These are phyloP conservation scores for Erpobdella octoculata DNA, from an alignment of 2,888 invertebrate species.

Conservation along the genomic window DNA sequence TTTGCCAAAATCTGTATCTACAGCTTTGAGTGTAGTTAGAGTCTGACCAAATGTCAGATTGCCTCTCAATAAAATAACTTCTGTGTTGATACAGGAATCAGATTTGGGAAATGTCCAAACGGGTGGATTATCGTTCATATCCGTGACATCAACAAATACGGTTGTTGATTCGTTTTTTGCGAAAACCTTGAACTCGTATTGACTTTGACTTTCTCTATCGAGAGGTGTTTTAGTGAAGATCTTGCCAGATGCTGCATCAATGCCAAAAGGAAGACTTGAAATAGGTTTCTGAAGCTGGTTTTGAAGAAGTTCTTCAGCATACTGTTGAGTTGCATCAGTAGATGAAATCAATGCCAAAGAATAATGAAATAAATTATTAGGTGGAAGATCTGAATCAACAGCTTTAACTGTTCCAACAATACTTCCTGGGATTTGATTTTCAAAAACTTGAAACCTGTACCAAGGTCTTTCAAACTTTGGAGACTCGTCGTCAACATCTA, in stretches of 20 bases:
- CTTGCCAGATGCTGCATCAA: constrained; percentile 7
- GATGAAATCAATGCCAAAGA: background rate
- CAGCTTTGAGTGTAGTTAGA: background rate
- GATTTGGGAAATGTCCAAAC: background rate
- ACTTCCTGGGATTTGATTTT: constrained; percentile 7
- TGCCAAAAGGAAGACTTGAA: constrained; percentile 4
- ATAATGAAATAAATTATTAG: constrained; percentile 7
- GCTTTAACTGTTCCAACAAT: constrained; percentile 17
- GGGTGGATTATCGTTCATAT: constrained; percentile 29
- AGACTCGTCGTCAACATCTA: constrained; percentile 20
- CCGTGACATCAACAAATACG: constrained; percentile 20
- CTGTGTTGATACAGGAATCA: background rate
- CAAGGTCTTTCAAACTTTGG: constrained; percentile 24
- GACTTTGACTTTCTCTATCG: constrained; percentile 21
- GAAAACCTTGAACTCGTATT: constrained; percentile 26
- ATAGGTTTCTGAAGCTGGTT: background rate
- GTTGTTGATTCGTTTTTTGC: constrained; percentile 17
- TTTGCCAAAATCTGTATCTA: constrained; percentile 1
- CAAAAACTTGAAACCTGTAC: constrained; percentile 15
- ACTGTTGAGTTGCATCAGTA: background rate
- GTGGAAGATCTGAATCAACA: constrained; percentile 18
- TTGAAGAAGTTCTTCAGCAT: too few relatives aligned
- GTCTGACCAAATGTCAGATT: constrained; percentile 10
- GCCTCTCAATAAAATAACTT: background rate
- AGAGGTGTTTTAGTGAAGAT: constrained; percentile 16